Evolutionary conservation across 2,888 invertebrate genomes (phyloP).

Genomic region (Nebria salina): DNA sequence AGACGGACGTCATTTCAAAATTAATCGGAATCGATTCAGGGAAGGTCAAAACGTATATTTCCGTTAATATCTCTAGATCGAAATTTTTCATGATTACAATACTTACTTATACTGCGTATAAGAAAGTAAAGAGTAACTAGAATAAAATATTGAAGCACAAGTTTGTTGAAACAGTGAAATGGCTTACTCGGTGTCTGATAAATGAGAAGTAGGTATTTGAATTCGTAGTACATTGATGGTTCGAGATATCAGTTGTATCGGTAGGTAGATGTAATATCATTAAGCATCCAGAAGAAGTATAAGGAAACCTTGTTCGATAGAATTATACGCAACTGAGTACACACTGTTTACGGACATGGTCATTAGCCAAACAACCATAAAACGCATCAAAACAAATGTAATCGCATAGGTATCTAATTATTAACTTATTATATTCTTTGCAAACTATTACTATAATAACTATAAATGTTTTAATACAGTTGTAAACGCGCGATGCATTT

Average conservation of each 20-base stretch:
- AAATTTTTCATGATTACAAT: too few relatives aligned
- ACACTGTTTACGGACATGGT: conserved; percentile 22
- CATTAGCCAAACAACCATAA: conserved; percentile 39
- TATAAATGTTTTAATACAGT: background rate
- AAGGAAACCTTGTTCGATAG: conserved; percentile 37
- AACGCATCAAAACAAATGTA: conserved; percentile 42
- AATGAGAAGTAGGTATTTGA: background rate
- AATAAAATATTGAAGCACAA: too few relatives aligned
- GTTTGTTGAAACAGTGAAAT: background rate
- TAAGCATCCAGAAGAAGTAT: conserved; percentile 24
- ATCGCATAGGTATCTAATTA: conserved; percentile 29
- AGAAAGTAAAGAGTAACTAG: too few relatives aligned
- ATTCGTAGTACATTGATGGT: background rate
- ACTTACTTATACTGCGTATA: too few relatives aligned
- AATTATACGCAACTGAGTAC: conserved; percentile 13
- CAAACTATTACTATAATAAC: conserved; percentile 3
- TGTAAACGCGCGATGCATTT: background rate
- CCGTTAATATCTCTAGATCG: too few relatives aligned
- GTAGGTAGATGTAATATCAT: conserved; percentile 5
- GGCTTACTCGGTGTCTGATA: background rate
- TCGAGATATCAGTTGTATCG: conserved; percentile 1
- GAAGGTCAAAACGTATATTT: too few relatives aligned
- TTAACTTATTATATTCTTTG: conserved; percentile 40
- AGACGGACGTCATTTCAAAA: too few relatives aligned
- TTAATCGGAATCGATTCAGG: too few relatives aligned